Evolutionary conservation across 2,888 invertebrate species (phyloP), one percentile per base, ranked within the genome.

Genomic region (Epirrhoe alternata): DNA sequence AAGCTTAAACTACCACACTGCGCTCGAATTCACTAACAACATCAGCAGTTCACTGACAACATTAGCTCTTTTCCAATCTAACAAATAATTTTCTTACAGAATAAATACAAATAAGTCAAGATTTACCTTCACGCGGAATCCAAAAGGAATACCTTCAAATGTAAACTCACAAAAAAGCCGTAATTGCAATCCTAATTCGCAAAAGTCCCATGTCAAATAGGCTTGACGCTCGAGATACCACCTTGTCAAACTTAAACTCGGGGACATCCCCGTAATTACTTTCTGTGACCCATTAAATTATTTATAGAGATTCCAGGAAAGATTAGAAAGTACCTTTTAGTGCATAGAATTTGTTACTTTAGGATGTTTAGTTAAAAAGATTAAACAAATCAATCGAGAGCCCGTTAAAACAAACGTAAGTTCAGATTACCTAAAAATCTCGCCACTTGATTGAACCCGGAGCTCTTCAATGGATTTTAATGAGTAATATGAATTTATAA

Each of bases 141-240:
- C 47, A 16, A 45, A n/a, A 45, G 14, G n/a, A 45, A 47, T 6
- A 16, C 6, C 54, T 61, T 61, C 64, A 14, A 47, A 59, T 31
- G 58, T 38, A 45, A 55, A 58, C 17, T 33, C 17, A 38, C 49
- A 62, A 67, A 70, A 70, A 69, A 64, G 57, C 53, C 58, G 31
- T 77, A 78, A 80, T 79, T 78, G 75, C 75, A 70, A 73, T 70
- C 73, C 75, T 76, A 77, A 79, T 78, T 80, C 72, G 74, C 66
- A 71, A 73, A 75, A 68, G 75, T 75, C 74, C 72, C 74, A 64
- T 58, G 78, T 77, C 77, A 78, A 79, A 80, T 78, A 74, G 75
- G 75, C 58, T 65, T 60, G 45, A 53, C 73, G 69, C 69, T 70
- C 68, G 73, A 77, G 79, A 84, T 81, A 80, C 75, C 69, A 75